Evolutionary conservation across 2,888 invertebrate species (phyloP), one percentile per base, ranked within the genome.

Genomic region (Thecocarcelia acutangulata): DNA sequence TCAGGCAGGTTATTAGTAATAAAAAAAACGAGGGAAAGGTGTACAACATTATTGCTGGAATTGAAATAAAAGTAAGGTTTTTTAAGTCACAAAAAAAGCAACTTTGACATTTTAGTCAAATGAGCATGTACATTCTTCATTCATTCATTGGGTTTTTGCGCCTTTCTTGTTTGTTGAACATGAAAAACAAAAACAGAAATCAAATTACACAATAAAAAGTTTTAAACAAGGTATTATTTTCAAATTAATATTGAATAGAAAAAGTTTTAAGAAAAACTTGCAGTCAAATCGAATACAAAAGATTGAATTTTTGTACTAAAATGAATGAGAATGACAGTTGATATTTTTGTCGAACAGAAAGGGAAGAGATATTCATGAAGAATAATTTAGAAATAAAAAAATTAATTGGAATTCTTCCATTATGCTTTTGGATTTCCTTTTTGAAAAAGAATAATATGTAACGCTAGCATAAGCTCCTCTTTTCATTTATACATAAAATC

Each of bases 71-170:
- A 37, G 70, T 44, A 13, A 40, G 15, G 61, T 17, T 56, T 21
- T 64, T 46, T 15, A 68, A 66, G 59, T 59, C 56, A 75, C 44
- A 54, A 46, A 46, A 11, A 80, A 68, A 61, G 28, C 17, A 12
- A 64, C 28, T 72, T 66, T 80, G 80, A 70, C 80, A 80, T 80
- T 80, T 75, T 59, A 80, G 75, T 75, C 59, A 75, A 75, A 80
- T 75, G 59, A 75, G 15, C 9, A 50, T 37, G 48, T 54, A 52
- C 42, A 17, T 58, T 69, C n/a, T n/a, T 66, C 46, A 9, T 13
- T 15, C 15, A 9, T 58, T 15, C 40, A 15, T 33, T 0, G 13
- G 11, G 33, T 56, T 56, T 37, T 33, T 17, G 33, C 4, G 6
- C 21, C 11, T 9, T 3, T 33, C 33, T 63, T 52, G 12, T 54